These are phyloP conservation scores for Pithys albifrons DNA, from an alignment of 2,113 vertebrate species.

Conservation along the genomic window DNA sequence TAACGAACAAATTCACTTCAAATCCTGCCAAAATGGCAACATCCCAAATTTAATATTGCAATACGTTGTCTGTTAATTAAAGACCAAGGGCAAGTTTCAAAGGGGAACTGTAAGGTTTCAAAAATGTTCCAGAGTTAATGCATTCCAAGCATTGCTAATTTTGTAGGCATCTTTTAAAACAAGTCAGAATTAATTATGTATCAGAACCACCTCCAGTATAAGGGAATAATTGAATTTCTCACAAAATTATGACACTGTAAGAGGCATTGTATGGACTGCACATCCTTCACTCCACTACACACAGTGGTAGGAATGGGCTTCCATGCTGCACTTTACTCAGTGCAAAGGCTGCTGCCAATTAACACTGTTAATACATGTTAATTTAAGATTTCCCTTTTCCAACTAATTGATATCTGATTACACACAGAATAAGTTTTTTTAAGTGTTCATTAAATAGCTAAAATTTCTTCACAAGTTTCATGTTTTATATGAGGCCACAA, in stretches of 20 bases:
- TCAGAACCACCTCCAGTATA: background rate
- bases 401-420: conserved; percentile 63
- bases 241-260: background rate
- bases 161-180: conserved; percentile 29
- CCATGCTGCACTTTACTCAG: background rate
- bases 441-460: conserved; percentile 62
- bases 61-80: conserved; percentile 41
- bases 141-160: conserved; percentile 24
- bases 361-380: conserved; percentile 55
- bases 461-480: conserved; percentile 34
- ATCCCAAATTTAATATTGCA: conserved; percentile 42
- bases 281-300: background rate
- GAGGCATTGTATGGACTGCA: background rate
- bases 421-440: background rate
- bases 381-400: conserved; percentile 57
- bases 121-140: conserved; percentile 7
- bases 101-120: conserved; percentile 24
- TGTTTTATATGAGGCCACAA: conserved; percentile 49
- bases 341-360: conserved; percentile 46
- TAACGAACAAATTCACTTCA: background rate
- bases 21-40: conserved; percentile 43
- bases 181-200: conserved; percentile 29
- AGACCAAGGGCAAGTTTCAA: conserved; percentile 47
- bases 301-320: background rate
- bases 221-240: conserved; percentile 33